Evolutionary conservation across 2,888 invertebrate species (phyloP).

Genomic region (Zygogramma bicolorata): DNA sequence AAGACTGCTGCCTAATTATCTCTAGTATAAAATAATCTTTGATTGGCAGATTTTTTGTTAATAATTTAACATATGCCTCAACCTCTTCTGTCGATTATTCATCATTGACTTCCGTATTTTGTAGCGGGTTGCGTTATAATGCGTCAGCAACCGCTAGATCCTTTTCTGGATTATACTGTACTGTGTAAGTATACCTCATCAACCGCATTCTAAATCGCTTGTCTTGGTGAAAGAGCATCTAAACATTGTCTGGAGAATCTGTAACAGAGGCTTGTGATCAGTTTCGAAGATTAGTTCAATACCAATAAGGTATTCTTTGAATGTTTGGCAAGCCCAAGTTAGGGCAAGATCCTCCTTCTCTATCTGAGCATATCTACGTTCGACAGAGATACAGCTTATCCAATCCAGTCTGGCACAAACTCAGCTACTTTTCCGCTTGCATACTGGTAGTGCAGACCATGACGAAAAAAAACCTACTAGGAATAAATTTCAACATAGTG

Average conservation of each 20-base stretch:
- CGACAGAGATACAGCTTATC: conserved; percentile 28
- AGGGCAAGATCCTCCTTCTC: conserved; percentile 31
- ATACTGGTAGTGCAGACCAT: too few species aligned
- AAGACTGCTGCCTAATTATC: conserved; percentile 7
- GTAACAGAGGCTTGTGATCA: conserved; percentile 36
- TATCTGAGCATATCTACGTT: conserved; percentile 32
- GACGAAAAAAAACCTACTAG: too few species aligned
- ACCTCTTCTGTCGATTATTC: not conserved
- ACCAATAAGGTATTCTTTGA: conserved; percentile 26
- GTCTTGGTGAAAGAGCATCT: too few species aligned
- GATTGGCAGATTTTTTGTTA: conserved; percentile 2
- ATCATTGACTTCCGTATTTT: not conserved
- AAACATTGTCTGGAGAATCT: conserved; percentile 58
- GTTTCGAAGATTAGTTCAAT: conserved; percentile 22
- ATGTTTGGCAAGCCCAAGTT: conserved; percentile 54
- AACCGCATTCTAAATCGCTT: conserved; percentile 38
- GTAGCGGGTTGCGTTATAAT: not conserved
- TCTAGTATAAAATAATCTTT: conserved; percentile 9
- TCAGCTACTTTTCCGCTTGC: too few species aligned
- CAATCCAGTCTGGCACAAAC: too few species aligned
- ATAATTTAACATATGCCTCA: too few species aligned
- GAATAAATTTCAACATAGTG: too few species aligned
- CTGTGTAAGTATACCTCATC: conserved; percentile 37
- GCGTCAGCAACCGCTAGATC: conserved; percentile 25
- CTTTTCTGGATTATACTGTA: conserved; percentile 19